A percentile compares a stretch with the other conserved stretches of the same genome.
Evolutionary conservation across 2,113 vertebrate species (phyloP).

Genomic region (Dermatemys mawii): DNA sequence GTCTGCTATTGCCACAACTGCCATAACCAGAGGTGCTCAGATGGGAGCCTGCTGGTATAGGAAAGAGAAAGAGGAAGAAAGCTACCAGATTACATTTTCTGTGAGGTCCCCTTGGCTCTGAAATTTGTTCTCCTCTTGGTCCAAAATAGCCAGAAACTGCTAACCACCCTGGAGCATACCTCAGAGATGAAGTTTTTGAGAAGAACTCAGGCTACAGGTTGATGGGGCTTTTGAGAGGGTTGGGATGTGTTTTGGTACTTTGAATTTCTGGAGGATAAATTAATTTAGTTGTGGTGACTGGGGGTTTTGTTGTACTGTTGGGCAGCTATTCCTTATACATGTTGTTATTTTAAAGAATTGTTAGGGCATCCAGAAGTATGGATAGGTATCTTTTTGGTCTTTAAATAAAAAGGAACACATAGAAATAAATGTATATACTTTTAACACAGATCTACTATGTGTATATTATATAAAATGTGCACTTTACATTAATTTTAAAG

Average conservation of each 20-base stretch:
- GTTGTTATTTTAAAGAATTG: neutral
- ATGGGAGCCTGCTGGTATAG: neutral
- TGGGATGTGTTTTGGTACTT: neutral
- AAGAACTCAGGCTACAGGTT: neutral
- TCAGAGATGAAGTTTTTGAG: neutral
- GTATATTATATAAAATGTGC: neutral
- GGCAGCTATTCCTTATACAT: neutral
- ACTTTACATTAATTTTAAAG: neutral
- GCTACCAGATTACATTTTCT: neutral
- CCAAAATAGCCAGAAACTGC: neutral
- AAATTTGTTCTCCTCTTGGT: neutral
- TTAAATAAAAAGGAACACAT: slow-evolving; percentile 1
- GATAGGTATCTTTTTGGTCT: neutral
- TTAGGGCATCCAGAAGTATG: neutral
- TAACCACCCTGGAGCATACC: neutral
- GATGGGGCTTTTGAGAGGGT: neutral
- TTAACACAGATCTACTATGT: neutral
- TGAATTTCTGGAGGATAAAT: neutral
- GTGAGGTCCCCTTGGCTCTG: neutral
- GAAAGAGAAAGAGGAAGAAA: neutral
- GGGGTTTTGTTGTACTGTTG: neutral
- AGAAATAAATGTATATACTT: neutral
- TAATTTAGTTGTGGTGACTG: neutral
- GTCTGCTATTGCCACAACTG: neutral
- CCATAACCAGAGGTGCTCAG: neutral